These are phyloP conservation scores for Ormyrus rosae DNA, from an alignment of 2,888 invertebrate species.

Conservation along the genomic window DNA sequence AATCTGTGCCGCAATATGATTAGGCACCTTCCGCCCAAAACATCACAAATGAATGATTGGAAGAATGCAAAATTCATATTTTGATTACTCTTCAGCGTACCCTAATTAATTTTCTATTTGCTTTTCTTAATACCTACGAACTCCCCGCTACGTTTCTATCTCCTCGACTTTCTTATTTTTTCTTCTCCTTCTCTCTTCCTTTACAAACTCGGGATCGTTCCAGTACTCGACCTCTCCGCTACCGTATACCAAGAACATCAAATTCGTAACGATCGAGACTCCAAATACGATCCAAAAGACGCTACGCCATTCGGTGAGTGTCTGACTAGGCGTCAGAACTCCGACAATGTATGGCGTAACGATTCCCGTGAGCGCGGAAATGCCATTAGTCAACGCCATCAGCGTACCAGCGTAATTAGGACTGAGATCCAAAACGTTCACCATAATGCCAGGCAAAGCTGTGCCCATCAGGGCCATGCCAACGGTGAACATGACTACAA, in stretches of 20 bases:
- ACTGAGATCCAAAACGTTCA: slow-evolving; percentile 76
- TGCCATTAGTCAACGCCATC: slow-evolving; percentile 79
- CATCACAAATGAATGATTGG: too few relatives aligned
- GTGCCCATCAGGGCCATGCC: slow-evolving; percentile 77
- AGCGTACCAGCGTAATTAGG: slow-evolving; percentile 77
- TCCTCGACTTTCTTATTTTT: slow-evolving; percentile 50
- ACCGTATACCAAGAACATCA: slow-evolving; percentile 83
- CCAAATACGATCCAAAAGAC: slow-evolving; percentile 89
- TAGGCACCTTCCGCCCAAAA: too few relatives aligned
- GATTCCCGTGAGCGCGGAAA: slow-evolving; percentile 85
- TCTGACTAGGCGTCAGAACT: slow-evolving; percentile 76
- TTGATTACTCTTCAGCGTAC: background rate
- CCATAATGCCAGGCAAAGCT: slow-evolving; percentile 77
- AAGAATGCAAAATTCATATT: too few relatives aligned
- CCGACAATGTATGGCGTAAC: slow-evolving; percentile 84
- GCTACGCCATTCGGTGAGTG: slow-evolving; percentile 81
- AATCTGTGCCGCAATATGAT: too few relatives aligned
- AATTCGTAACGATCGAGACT: slow-evolving; percentile 82
- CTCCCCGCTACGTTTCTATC: slow-evolving; percentile 22
- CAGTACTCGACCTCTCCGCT: slow-evolving; percentile 87
- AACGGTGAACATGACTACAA: slow-evolving; percentile 75
- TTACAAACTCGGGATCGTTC: slow-evolving; percentile 80
- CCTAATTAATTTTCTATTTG: background rate
- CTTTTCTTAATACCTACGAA: background rate
- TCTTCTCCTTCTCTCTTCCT: slow-evolving; percentile 59